Evolutionary conservation across 2,797 vertebrate species (phyloP).

Genomic region (Orientallactaga sibirica): DNA sequence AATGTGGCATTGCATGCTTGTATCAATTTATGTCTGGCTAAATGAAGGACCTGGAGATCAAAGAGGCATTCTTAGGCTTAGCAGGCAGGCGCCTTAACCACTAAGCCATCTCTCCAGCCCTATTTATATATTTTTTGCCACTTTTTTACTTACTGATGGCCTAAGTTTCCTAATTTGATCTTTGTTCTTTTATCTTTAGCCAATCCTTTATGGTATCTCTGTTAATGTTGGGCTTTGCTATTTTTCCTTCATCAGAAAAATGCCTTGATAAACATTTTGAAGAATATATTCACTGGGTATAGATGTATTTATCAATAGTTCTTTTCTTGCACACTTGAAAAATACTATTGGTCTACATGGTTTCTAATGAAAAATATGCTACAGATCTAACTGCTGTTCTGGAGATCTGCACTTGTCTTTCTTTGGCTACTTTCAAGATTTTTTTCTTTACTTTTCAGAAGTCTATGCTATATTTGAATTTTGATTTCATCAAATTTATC

Average conservation of each 20-base stretch:
- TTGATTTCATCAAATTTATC: background rate
- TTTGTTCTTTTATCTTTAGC: background rate
- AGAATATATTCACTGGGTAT: background rate
- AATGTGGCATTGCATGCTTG: too few relatives aligned
- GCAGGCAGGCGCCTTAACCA: too few relatives aligned
- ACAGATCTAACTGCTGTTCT: background rate
- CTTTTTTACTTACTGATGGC: background rate
- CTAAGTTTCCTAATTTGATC: background rate
- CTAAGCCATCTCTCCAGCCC: too few relatives aligned
- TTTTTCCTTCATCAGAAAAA: background rate
- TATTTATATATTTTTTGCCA: background rate
- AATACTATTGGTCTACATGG: background rate
- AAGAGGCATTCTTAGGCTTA: too few relatives aligned
- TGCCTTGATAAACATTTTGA: background rate
- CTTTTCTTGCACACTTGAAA: constrained; percentile 32
- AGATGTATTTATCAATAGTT: background rate
- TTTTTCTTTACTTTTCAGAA: background rate
- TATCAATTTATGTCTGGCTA: too few relatives aligned
- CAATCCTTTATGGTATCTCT: background rate
- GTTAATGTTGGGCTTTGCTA: background rate
- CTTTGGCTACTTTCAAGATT: background rate
- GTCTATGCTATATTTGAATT: background rate
- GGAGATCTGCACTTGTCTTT: background rate
- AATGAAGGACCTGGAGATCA: too few relatives aligned
- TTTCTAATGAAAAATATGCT: constrained; percentile 4